These are phyloP conservation scores for Norana najaformis DNA, from an alignment of 2,888 invertebrate genomes.

Conservation along the genomic window DNA sequence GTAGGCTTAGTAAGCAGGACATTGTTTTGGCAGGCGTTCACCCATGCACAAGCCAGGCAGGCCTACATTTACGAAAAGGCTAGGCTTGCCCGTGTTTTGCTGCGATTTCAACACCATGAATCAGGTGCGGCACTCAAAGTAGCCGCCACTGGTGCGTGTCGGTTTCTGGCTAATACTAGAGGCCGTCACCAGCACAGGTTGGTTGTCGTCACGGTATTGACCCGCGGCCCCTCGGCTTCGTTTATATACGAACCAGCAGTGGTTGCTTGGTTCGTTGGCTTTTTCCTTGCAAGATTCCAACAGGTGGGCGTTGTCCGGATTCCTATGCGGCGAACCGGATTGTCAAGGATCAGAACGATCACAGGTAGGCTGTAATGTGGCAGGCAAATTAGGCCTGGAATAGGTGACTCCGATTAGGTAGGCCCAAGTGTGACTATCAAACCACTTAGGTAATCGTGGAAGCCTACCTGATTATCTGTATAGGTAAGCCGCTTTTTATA, in stretches of 20 bases:
- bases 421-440: too few relatives aligned
- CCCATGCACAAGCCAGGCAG: background rate
- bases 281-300: background rate
- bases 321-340: background rate
- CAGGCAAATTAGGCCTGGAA: background rate
- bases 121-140: too few relatives aligned
- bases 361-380: background rate
- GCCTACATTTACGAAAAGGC: too few relatives aligned
- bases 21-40: conserved; percentile 13
- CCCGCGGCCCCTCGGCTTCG: background rate
- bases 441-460: too few relatives aligned
- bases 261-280: background rate
- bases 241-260: background rate
- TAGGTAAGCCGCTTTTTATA: too few relatives aligned
- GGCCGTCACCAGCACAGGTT: background rate
- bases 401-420: background rate
- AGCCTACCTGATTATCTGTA: too few relatives aligned
- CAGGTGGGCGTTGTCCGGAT: conserved; percentile 13
- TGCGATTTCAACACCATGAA: too few relatives aligned
- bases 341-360: background rate
- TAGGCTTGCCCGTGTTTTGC: too few relatives aligned
- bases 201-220: background rate
- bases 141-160: background rate
- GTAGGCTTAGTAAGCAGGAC: too few relatives aligned
- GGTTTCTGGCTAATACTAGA: background rate